A percentile compares a stretch with the other conserved stretches of the same genome.
Conservation (phyloP, 2,113 vertebrate genomes). For the Nansenia antarctica region DNA sequence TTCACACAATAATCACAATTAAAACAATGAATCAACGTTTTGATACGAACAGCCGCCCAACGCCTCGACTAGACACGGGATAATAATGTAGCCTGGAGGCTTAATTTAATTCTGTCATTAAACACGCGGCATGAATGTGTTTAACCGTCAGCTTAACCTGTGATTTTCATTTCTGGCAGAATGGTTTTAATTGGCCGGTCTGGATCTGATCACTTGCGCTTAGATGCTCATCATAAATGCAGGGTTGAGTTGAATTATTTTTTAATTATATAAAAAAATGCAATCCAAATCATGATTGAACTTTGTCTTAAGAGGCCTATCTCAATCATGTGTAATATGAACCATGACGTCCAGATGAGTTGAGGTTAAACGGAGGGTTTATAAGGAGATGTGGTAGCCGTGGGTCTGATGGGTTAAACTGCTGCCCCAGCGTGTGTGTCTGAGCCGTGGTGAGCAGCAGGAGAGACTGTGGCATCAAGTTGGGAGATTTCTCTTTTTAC, state of each 20-base stretch:
- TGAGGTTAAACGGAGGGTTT: too few relatives aligned
- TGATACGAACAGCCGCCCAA: not conserved
- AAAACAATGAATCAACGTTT: not conserved
- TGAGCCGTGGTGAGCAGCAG: too few relatives aligned
- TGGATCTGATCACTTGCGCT: not conserved
- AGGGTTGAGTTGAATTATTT: too few relatives aligned
- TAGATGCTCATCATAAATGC: not conserved
- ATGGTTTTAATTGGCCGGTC: not conserved
- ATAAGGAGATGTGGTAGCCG: too few relatives aligned
- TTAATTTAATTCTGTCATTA: not conserved
- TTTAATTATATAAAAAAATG: too few relatives aligned
- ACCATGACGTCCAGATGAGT: too few relatives aligned
- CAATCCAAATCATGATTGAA: not conserved
- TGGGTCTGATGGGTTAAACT: too few relatives aligned
- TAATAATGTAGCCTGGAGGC: not conserved
- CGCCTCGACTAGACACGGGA: not conserved
- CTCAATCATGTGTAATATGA: not conserved
- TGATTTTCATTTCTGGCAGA: not conserved
- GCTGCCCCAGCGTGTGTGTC: too few relatives aligned
- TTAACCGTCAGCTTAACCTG: not conserved
- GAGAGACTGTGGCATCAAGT: too few relatives aligned
- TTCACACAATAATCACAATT: not conserved
- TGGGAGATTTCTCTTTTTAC: too few relatives aligned
- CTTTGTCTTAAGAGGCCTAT: not conserved
- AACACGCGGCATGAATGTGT: not conserved